phyloP scores from a whole-genome alignment of 2,888 invertebrate genomes.

The Pristionchus exspectatus region DNA sequence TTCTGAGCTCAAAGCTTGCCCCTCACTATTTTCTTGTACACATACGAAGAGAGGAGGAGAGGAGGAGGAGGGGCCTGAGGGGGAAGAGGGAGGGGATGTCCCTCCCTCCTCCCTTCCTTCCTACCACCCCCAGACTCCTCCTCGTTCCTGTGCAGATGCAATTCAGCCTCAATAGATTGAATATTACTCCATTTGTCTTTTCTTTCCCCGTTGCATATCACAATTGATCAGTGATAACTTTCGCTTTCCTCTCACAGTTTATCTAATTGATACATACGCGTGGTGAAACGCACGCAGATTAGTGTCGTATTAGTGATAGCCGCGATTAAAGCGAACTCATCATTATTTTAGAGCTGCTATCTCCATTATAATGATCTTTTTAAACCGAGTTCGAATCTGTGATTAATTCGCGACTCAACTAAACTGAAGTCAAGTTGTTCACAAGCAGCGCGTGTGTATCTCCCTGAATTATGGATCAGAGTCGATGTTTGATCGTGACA shows the following conservation, averaged over 20 bases:
- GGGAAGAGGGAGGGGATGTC: not conserved
- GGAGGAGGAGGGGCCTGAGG: not conserved
- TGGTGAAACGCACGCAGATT: not conserved
- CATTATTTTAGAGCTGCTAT: too few relatives aligned
- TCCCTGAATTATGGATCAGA: not conserved
- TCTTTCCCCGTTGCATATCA: not conserved
- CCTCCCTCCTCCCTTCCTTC: slow-evolving; percentile 14
- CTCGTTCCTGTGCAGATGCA: not conserved
- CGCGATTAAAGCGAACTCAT: not conserved
- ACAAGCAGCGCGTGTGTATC: not conserved
- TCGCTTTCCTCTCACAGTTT: slow-evolving; percentile 6
- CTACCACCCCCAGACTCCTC: not conserved
- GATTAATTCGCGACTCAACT: not conserved
- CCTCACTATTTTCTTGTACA: slow-evolving; percentile 42
- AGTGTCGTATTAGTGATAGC: not conserved
- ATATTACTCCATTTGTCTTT: not conserved
- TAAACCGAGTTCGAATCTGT: too few relatives aligned
- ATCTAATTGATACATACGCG: not conserved
- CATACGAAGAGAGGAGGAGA: not conserved
- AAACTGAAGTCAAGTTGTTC: not conserved
- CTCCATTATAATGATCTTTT: too few relatives aligned
- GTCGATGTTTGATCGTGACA: not conserved
- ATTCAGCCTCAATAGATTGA: not conserved
- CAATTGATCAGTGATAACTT: slow-evolving; percentile 37
- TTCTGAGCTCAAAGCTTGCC: slow-evolving; percentile 46